A percentile compares a stretch with the other conserved stretches of the same genome.
These are phyloP conservation scores for Heterodera carotae DNA, from an alignment of 1,140 invertebrate species.

Conservation along the genomic window DNA sequence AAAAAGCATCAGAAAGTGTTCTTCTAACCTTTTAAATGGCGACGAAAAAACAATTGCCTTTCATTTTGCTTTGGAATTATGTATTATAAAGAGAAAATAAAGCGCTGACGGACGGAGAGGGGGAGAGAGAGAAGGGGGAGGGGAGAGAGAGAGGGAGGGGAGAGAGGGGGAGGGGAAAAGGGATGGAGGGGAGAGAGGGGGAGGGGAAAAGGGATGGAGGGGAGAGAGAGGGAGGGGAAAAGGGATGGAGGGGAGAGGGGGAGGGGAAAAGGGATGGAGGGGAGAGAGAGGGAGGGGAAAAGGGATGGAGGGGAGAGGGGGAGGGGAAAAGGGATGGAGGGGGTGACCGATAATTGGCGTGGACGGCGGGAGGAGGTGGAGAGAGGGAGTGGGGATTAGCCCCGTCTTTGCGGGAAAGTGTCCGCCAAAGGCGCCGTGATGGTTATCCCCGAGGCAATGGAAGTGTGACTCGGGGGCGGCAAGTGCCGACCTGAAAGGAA, in stretches of 20 bases:
- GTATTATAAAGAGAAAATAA: background rate
- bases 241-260: no score
- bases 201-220: no score
- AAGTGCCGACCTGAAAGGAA: conserved; percentile 2
- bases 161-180: background rate
- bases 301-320: no score
- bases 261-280: no score
- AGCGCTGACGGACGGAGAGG: background rate
- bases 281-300: no score
- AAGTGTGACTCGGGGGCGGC: background rate
- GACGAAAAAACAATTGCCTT: background rate
- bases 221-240: no score
- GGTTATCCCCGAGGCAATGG: background rate
- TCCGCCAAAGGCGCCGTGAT: background rate
- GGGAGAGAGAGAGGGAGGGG: no score
- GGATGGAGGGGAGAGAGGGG: background rate
- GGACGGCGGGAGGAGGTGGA: no score
- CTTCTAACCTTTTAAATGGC: background rate
- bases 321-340: background rate
- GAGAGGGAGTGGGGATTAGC: background rate
- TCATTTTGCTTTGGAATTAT: background rate
- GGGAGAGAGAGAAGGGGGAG: no score
- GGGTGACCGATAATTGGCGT: no score
- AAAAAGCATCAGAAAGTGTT: background rate
- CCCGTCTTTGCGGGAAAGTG: background rate